Evolutionary conservation across 2,113 vertebrate species (phyloP), one percentile per base, ranked within the genome.

Genomic region (Ailuropoda melanoleuca): DNA sequence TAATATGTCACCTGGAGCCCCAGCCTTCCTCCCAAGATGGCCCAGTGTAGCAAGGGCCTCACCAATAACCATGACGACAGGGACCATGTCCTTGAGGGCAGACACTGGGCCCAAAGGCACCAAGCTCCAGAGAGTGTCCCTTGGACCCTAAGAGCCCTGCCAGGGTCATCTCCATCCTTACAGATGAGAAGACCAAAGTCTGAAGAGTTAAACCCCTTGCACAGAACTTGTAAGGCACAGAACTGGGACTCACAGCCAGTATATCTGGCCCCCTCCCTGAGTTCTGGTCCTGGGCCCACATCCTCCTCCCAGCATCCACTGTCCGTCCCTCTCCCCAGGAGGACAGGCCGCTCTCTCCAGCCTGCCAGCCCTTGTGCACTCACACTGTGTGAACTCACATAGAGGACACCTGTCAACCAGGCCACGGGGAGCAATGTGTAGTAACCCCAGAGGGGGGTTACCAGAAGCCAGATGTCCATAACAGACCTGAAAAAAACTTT

Each of bases 391-490:
- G 75, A 95, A 77, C 75, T 94, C 68, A 24, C 24, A 34, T 0
- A 58, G n/a, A 97, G 92, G 80, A n/a, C 84, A 85, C 18, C 58
- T 93, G 92, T 87, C 93, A 83, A 53, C 48, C 46, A 92, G 94
- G 85, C 72, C 43, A 17, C 12, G 1, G 1, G 50, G 48, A 70
- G 2, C 9, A 48, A 66, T 39, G 12, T 39, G 23, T 39, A 89
- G 9, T 88, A 39, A 74, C 43, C 14, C 78, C n/a, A 2, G 75
- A 55, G n/a, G 34, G 17, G 21, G 46, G 58, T 74, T 96, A 62
- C 29, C 19, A 74, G 48, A 74, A 62, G 80, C 70, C 81, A 85
- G 46, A 86, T 62, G 58, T 39, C n/a, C 15, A 2, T 1, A 26
- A 74, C 7, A 88, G 37, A 62, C 48, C 26, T 21, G 46, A 2